Evolutionary conservation across 2,888 invertebrate genomes (phyloP), one percentile per base, ranked within the genome.

Genomic region (Nomada lathburiana): DNA sequence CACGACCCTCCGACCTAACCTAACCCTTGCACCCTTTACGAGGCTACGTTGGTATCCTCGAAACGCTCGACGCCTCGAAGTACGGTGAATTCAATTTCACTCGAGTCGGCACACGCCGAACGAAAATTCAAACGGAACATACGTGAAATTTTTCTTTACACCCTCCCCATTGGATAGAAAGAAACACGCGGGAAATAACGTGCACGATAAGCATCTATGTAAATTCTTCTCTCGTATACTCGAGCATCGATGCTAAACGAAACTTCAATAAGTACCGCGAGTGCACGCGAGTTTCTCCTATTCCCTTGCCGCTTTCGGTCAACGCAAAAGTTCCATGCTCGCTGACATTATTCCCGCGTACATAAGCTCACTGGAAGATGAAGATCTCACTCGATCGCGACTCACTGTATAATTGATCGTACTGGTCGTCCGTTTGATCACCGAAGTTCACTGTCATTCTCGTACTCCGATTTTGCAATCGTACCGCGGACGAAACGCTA

Each of bases 1-100:
- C 71, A 44, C 57, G 65, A 62, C 77, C 69, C 75, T 52, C 52
- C 74, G 71, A 86, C 84, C 84, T 82, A 88, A 87, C 80, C 78
- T 69, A 78, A 83, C 80, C 11, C 47, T 68, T 78, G 80, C 80
- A 82, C 72, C 75, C 76, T 76, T 69, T 57, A 67, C 79, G 59
- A 42, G 69, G 18, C 73, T 59, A 57, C 65, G 44, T 62, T 53
- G 65, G 42, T 44, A 68, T 68, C 68, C 20, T 47, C 75, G 42
- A 47, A 71, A 55, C 70, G 72, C 65, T 57, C 20, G 50, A 42
- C 50, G 50, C 20, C 36, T 36, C 36, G 20, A 53, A 18, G 20
- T 9, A 52, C 9, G 3, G 0, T 26, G 53, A 59, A 23, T 26
- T 57, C 16, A n/a, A 52, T 44, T 52, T 18, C 7, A 2, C 65